Evolutionary conservation across 2,888 invertebrate genomes (phyloP).

Genomic region (Drosophila imparisetae): DNA sequence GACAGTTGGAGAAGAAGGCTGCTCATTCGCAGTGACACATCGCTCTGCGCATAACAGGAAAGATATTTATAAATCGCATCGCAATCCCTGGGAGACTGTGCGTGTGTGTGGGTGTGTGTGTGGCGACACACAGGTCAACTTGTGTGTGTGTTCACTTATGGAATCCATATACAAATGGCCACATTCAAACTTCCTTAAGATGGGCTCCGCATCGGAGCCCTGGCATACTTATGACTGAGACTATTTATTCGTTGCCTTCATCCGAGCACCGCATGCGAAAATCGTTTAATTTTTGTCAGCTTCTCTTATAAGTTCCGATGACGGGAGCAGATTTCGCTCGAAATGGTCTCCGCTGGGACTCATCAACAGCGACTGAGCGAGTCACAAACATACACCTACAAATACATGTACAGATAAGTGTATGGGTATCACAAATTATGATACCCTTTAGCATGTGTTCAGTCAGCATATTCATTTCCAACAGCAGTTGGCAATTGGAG

Average conservation of each 20-base stretch:
- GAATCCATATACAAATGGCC: slow-evolving; percentile 59
- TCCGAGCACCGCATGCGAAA: slow-evolving; percentile 32
- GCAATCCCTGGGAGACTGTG: slow-evolving; percentile 20
- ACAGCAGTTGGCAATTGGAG: neutral
- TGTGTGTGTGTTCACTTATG: slow-evolving; percentile 50
- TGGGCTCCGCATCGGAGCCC: slow-evolving; percentile 6
- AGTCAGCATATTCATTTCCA: neutral
- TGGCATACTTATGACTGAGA: slow-evolving; percentile 13
- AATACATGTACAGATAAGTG: neutral
- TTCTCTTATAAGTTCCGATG: slow-evolving; percentile 8
- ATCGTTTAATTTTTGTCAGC: slow-evolving; percentile 36
- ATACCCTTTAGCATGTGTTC: slow-evolving; percentile 20
- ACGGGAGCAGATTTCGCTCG: slow-evolving; percentile 28
- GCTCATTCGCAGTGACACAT: slow-evolving; percentile 59
- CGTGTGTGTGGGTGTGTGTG: slow-evolving; percentile 1
- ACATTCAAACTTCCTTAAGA: slow-evolving; percentile 57
- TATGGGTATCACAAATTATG: slow-evolving; percentile 1
- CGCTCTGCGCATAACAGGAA: slow-evolving; percentile 51
- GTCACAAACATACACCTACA: neutral
- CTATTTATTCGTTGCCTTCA: slow-evolving; percentile 10
- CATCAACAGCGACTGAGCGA: slow-evolving; percentile 20
- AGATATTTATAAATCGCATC: slow-evolving; percentile 65
- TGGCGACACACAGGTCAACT: slow-evolving; percentile 36
- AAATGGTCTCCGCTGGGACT: slow-evolving; percentile 32
- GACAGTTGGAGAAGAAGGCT: slow-evolving; percentile 12